Conservation (phyloP, 2,113 vertebrate species). For the Salvator merianae region DNA sequence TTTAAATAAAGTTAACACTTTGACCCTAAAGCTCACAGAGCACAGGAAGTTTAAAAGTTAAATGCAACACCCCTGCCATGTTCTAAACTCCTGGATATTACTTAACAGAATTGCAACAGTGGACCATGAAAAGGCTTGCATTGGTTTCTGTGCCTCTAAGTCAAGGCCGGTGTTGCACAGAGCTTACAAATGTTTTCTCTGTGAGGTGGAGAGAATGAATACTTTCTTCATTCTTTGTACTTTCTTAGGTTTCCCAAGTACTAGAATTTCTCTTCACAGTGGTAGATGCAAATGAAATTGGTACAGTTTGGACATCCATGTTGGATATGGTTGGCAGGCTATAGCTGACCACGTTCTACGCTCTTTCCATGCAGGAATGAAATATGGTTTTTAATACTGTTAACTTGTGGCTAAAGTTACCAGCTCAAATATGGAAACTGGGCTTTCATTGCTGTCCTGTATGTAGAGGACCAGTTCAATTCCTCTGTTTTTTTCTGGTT, state of each 20-base stretch:
- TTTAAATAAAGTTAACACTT: slow-evolving; percentile 37
- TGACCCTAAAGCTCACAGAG: slow-evolving; percentile 28
- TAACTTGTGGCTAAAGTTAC: not conserved
- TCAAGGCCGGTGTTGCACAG: not conserved
- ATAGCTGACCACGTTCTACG: not conserved
- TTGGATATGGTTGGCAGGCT: not conserved
- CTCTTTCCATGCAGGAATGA: not conserved
- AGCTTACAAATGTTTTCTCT: not conserved
- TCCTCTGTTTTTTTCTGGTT: not conserved
- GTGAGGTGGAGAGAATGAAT: not conserved
- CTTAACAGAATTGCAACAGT: not conserved
- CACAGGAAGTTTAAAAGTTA: slow-evolving; percentile 26
- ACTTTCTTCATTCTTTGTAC: not conserved
- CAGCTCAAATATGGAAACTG: too few species aligned
- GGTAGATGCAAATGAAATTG: not conserved
- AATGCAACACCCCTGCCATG: not conserved
- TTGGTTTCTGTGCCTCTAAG: slow-evolving; percentile 15
- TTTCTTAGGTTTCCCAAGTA: not conserved
- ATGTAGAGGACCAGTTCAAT: not conserved
- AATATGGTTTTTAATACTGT: not conserved
- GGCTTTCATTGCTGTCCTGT: not conserved
- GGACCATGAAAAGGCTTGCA: not conserved
- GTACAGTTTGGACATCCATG: not conserved
- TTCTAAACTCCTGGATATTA: slow-evolving; percentile 14
- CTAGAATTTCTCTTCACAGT: not conserved